Conservation (phyloP, 2,888 invertebrate species). For the Campoletis raptor region DNA sequence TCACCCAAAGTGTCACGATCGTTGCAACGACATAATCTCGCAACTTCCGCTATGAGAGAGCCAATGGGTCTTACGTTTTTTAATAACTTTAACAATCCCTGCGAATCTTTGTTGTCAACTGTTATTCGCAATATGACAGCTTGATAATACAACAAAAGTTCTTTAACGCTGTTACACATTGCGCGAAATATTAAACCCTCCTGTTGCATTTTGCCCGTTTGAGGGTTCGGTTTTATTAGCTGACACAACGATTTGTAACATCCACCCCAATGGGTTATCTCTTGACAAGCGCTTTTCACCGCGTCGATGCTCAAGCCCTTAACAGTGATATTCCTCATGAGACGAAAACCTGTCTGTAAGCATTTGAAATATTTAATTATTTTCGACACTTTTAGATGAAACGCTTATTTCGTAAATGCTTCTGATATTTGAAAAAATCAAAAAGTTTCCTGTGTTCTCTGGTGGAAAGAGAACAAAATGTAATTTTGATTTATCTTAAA, state of each 20-base stretch:
- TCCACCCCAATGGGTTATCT: conserved; percentile 81
- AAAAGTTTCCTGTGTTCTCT: neutral
- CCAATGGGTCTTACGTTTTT: conserved; percentile 77
- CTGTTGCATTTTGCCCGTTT: conserved; percentile 75
- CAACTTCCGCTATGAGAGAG: conserved; percentile 77
- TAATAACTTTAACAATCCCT: conserved; percentile 75
- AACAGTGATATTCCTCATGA: conserved; percentile 76
- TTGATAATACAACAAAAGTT: conserved; percentile 81
- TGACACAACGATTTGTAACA: conserved; percentile 78
- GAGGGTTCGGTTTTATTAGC: conserved; percentile 74
- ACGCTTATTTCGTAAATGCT: neutral
- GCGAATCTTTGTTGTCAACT: conserved; percentile 64
- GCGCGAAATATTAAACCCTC: conserved; percentile 82
- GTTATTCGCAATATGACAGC: conserved; percentile 78
- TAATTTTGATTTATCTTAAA: no score
- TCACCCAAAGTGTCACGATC: conserved; percentile 76
- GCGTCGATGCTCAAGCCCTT: conserved; percentile 75
- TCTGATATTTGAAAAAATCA: neutral
- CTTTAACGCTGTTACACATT: conserved; percentile 81
- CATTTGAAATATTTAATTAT: conserved; percentile 12
- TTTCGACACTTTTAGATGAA: neutral
- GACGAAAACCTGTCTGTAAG: conserved; percentile 76
- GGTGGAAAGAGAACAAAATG: no score
- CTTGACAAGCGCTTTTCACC: conserved; percentile 74
- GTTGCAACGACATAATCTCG: conserved; percentile 78